Evolutionary conservation across 1,140 invertebrate genomes (phyloP), one percentile per base, ranked within the genome.

Genomic region (Acromyrmex charruanus): DNA sequence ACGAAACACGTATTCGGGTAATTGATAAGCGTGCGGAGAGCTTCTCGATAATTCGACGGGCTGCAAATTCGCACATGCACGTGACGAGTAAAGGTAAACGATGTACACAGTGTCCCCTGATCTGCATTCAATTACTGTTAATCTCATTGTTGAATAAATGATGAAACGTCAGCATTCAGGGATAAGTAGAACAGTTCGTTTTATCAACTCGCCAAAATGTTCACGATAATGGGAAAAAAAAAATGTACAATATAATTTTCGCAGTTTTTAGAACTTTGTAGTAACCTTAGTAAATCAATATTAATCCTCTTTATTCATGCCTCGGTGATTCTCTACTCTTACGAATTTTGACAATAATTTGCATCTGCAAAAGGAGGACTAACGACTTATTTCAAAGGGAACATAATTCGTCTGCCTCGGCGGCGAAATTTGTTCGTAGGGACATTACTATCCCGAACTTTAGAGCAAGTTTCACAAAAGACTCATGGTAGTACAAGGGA

Each of bases 81-180:
- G 87, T 79, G 85, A 55, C 49, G 66, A 63, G 77, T 77, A 75
- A 82, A 79, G 79, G 61, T 86, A 74, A 88, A 84, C 66, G 84
- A 77, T 88, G 63, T 74, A 81, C 59, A 87, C 49, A 87, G 84
- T 61, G 80, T 77, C 77, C 86, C 58, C 39, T 84, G 86, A 91
- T 87, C 87, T 82, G 87, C 90, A 92, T 92, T 89, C 87, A 90
- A 92, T 92, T 91, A 92, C 35, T 59, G 71, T 65, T 91, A 91
- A 92, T 91, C 87, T 66, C 75, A 92, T 89, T 88, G 74, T 59
- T 58, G 87, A 90, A 90, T 90, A 85, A 91, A 90, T 89, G 84
- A 65, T 59, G 81, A 81, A n/a, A 85, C 66, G 72, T 77, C 69
- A 49, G 44, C 61, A 39, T 21, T 55, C 79, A 51, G 5, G n/a